These are phyloP conservation scores for Spea hammondii DNA, from an alignment of 2,797 vertebrate species.

Conservation along the genomic window DNA sequence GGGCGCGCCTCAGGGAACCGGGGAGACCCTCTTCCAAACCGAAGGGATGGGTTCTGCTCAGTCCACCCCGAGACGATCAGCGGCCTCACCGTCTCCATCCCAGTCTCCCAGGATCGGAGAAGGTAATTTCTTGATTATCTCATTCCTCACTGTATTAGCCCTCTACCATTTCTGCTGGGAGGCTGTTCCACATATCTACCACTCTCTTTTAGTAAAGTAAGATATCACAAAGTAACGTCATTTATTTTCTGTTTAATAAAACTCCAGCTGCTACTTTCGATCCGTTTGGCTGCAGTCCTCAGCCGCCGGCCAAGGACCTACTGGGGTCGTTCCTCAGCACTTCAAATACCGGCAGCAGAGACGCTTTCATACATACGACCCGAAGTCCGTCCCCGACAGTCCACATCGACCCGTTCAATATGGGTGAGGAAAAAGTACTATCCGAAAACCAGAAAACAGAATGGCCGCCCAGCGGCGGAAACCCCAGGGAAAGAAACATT, in stretches of 20 bases:
- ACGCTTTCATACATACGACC: conserved; percentile 87
- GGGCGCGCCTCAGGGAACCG: conserved; percentile 57
- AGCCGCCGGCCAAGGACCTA: conserved; percentile 85
- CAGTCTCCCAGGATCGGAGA: conserved; percentile 77
- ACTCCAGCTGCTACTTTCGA: conserved; percentile 74
- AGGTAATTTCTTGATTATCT: conserved; percentile 62
- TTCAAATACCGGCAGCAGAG: conserved; percentile 73
- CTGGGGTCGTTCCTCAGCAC: conserved; percentile 87
- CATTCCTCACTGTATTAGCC: no score
- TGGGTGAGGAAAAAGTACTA: conserved; percentile 71
- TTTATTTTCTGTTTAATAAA: conserved; percentile 43
- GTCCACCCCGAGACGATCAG: conserved; percentile 84
- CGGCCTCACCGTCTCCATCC: conserved; percentile 78
- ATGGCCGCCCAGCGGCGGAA: not conserved
- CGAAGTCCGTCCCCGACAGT: conserved; percentile 87
- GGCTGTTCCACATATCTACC: no score
- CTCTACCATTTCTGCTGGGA: no score
- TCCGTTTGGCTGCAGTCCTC: conserved; percentile 82
- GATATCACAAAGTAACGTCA: not conserved
- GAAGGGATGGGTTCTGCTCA: conserved; percentile 80
- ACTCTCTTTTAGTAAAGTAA: no score
- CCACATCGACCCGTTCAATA: conserved; percentile 72
- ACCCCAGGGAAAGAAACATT: no score
- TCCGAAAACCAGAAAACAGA: not conserved
- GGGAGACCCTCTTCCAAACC: conserved; percentile 65